A percentile compares a stretch with the other conserved stretches of the same genome.
Evolutionary conservation across 2,888 invertebrate genomes (phyloP).

Genomic region (Nowickia ferox): DNA sequence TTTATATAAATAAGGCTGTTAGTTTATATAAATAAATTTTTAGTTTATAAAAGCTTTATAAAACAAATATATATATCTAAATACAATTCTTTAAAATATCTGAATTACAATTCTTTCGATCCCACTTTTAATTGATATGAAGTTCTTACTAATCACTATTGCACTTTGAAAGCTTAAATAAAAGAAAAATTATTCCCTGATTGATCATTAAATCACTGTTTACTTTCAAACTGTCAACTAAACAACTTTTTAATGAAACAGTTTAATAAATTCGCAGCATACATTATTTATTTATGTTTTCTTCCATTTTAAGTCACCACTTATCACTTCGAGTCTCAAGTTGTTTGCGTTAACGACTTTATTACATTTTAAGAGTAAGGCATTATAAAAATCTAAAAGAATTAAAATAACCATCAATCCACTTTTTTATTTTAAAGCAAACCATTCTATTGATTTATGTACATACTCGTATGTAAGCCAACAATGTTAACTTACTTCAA

Average conservation of each 20-base stretch:
- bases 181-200: background rate
- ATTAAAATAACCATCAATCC: conserved; percentile 26
- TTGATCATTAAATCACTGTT: background rate
- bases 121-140: background rate
- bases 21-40: no score
- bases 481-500: background rate
- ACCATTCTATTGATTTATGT: background rate
- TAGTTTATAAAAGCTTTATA: no score
- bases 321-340: background rate
- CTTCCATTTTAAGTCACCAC: background rate
- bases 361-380: conserved; percentile 4
- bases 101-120: no score
- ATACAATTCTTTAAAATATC: no score
- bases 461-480: no score
- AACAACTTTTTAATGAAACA: background rate
- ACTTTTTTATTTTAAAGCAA: background rate
- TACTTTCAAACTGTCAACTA: background rate
- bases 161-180: background rate
- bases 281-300: background rate
- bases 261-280: background rate
- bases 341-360: conserved; percentile 14
- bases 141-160: background rate
- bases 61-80: no score
- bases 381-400: conserved; percentile 18
- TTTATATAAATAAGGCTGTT: no score